Conservation (phyloP, 2,888 invertebrate species). For the Mamestra brassicae region DNA sequence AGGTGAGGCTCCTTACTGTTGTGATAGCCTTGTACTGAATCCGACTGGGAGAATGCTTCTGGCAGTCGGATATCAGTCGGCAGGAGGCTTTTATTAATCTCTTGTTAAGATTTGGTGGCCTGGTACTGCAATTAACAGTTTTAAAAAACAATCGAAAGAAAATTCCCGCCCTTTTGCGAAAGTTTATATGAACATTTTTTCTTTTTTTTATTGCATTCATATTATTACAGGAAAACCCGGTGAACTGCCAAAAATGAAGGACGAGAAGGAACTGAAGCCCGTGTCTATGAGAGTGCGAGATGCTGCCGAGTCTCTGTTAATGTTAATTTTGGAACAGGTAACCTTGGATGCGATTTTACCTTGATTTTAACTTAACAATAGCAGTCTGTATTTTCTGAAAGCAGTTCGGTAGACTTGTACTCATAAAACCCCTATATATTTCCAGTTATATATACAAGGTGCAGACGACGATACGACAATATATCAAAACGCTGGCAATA, state of each 20-base stretch:
- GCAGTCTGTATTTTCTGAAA: background rate
- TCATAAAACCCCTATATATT: background rate
- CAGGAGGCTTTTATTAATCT: background rate
- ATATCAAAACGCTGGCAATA: too few species aligned
- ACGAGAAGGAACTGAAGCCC: slow-evolving; percentile 98
- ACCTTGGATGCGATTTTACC: background rate
- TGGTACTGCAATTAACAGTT: background rate
- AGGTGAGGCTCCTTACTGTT: slow-evolving; percentile 75
- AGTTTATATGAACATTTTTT: background rate
- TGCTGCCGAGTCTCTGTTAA: slow-evolving; percentile 98
- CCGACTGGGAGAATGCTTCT: background rate
- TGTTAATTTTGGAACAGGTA: slow-evolving; percentile 97
- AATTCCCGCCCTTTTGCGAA: background rate
- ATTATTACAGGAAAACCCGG: slow-evolving; percentile 93
- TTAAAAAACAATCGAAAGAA: background rate
- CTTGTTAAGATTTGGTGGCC: background rate
- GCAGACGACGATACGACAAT: too few species aligned
- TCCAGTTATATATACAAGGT: too few species aligned
- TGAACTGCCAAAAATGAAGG: slow-evolving; percentile 97
- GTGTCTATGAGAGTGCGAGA: slow-evolving; percentile 99
- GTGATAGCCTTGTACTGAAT: slow-evolving; percentile 16
- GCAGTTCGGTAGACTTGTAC: background rate
- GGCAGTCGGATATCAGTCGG: background rate
- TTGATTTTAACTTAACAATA: background rate
- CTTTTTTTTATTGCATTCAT: background rate